Percentiles rank a stretch among this genome's conserved stretches.
phyloP scores from a whole-genome alignment of 1,140 invertebrate genomes.

The Macrocentrus cingulum region DNA sequence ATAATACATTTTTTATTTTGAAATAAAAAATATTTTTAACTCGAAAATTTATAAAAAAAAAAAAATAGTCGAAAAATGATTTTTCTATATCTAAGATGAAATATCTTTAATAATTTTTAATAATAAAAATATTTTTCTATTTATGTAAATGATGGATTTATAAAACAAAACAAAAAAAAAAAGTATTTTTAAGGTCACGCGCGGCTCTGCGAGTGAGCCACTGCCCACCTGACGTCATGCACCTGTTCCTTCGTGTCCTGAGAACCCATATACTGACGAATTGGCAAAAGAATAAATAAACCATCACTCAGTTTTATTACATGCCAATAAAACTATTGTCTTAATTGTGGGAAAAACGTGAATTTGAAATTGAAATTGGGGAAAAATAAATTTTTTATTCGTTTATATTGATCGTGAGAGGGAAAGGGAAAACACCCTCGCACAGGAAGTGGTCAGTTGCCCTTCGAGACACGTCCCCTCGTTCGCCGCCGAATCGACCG shows the following conservation, averaged over 20 bases:
- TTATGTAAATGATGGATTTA: constrained; percentile 8
- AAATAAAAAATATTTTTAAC: too few species aligned
- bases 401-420: too few species aligned
- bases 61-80: too few species aligned
- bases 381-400: too few species aligned
- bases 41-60: too few species aligned
- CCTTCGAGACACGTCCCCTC: too few species aligned
- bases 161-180: background rate
- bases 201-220: constrained; percentile 48
- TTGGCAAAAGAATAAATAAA: background rate
- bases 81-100: too few species aligned
- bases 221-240: constrained; percentile 59
- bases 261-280: constrained; percentile 39
- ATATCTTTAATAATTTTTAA: too few species aligned
- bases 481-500: too few species aligned
- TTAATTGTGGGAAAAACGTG: too few species aligned
- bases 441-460: constrained; percentile 21
- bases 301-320: background rate
- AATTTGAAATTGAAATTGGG: too few species aligned
- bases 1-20: too few species aligned
- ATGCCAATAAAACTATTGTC: background rate
- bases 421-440: background rate
- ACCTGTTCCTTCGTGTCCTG: constrained; percentile 50
- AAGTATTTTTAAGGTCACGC: constrained; percentile 17
- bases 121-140: background rate